These are phyloP conservation scores for Microplitis deprimator DNA, from an alignment of 2,888 invertebrate genomes.

Conservation along the genomic window DNA sequence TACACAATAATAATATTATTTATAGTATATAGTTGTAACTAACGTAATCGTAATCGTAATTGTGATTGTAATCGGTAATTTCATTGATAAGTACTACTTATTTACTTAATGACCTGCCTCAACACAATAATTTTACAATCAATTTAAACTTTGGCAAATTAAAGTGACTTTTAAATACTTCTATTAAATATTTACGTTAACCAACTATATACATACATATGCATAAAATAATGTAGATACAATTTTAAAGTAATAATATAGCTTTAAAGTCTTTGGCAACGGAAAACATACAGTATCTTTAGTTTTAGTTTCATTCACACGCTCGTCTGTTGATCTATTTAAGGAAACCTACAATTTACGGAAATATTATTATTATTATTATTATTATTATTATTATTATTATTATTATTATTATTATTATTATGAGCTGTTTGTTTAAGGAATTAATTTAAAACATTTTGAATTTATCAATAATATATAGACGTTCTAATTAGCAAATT, in stretches of 20 bases:
- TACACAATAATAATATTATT: no score
- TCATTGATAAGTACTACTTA: background rate
- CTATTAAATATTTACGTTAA: background rate
- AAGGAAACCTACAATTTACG: constrained; percentile 6
- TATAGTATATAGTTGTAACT: no score
- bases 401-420: background rate
- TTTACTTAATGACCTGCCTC: background rate
- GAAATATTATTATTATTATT: constrained; percentile 4
- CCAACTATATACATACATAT: background rate
- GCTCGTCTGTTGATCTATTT: constrained; percentile 19
- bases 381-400: background rate
- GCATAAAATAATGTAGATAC: background rate
- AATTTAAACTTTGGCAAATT: background rate
- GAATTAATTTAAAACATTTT: no score
- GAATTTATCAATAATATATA: background rate
- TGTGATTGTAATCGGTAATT: background rate
- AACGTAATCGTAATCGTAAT: no score
- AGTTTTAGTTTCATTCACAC: constrained; percentile 31
- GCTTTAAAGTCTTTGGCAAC: constrained; percentile 28
- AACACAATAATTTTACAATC: background rate
- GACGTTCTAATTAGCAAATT: no score
- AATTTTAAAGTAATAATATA: background rate
- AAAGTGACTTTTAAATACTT: background rate
- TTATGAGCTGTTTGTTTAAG: background rate
- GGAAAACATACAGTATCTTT: constrained; percentile 3